Evolutionary conservation across 1,140 invertebrate genomes (phyloP), one percentile per base, ranked within the genome.

Genomic region (Drosophila micromelanica): DNA sequence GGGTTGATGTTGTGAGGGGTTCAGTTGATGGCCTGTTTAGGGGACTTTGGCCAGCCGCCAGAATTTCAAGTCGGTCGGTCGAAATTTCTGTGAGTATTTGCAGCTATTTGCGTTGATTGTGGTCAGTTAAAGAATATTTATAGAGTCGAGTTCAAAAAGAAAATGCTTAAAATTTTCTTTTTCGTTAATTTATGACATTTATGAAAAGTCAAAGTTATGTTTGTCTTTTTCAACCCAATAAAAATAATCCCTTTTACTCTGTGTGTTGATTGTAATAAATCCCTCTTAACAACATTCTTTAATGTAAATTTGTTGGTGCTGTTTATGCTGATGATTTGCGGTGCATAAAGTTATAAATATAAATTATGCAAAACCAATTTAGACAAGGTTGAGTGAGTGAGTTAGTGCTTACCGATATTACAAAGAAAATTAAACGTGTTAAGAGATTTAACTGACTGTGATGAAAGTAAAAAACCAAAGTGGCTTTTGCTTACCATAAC

Each of bases 311-410:
- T 5, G 27, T 32, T 51, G 12, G 72, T 81, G 73, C 76, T 75
- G 48, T 75, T 76, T 65, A 59, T 80, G 76, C 48, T 71, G 49
- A 73, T 82, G 78, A 74, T 84, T 84, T 63, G 85, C 84, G 62
- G 85, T 89, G 85, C 84, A 87, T 70, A 79, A 70, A 70, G 69
- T 73, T 65, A 70, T 57, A 73, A 71, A 76, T 77, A 57, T 45
- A 55, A 60, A 77, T 77, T 76, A 73, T 78, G 49, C 43, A 35
- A 59, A 68, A 46, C 61, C 64, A 69, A 67, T 64, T 60, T 46
- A 59, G 60, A 73, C 70, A 48, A 57, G 65, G 79, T 73, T 72
- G 71, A 84, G 80, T 65, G 69, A 74, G 67, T 71, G 78, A 76
- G 48, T 38, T 48, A 9, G 38, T 55, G 60, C 52, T 42, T 23